These are phyloP conservation scores for Sturmia bella DNA, from an alignment of 2,888 invertebrate species.

Conservation along the genomic window DNA sequence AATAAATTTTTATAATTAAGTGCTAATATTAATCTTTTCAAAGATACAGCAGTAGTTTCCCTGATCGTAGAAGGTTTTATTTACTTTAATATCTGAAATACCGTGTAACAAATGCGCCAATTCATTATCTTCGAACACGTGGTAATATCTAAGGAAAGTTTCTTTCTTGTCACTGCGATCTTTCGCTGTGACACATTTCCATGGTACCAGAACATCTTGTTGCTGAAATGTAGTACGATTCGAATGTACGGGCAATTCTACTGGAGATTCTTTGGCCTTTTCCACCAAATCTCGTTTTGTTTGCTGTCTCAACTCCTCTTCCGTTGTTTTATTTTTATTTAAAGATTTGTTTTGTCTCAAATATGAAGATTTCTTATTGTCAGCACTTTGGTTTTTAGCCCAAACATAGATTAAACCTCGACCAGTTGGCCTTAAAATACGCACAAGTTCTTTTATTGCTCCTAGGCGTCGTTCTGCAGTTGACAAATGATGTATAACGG, in stretches of 20 bases:
- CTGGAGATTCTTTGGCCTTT: constrained; percentile 67
- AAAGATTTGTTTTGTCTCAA: constrained; percentile 85
- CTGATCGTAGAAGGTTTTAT: constrained; percentile 93
- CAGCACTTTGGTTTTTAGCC: constrained; percentile 93
- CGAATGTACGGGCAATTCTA: constrained; percentile 88
- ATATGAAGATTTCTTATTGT: constrained; percentile 86
- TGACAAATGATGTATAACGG: constrained; percentile 97
- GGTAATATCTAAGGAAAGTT: constrained; percentile 92
- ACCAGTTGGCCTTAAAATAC: constrained; percentile 89
- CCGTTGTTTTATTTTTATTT: constrained; percentile 80
- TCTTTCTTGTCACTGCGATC: constrained; percentile 77
- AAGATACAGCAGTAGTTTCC: constrained; percentile 97
- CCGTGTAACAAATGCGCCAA: constrained; percentile 86
- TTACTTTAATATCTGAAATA: constrained; percentile 83
- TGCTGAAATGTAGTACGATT: constrained; percentile 95
- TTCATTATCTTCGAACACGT: constrained; percentile 94
- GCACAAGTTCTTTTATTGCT: constrained; percentile 89
- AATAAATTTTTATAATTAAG: too few relatives aligned
- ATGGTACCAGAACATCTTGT: constrained; percentile 96
- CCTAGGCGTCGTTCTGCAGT: constrained; percentile 89
- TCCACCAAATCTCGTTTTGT: constrained; percentile 72
- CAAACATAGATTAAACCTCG: constrained; percentile 95
- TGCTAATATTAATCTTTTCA: constrained; percentile 76
- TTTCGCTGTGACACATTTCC: constrained; percentile 85
- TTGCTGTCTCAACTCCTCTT: constrained; percentile 77